Conservation (phyloP, 2,797 vertebrate genomes). For the Huso huso region DNA sequence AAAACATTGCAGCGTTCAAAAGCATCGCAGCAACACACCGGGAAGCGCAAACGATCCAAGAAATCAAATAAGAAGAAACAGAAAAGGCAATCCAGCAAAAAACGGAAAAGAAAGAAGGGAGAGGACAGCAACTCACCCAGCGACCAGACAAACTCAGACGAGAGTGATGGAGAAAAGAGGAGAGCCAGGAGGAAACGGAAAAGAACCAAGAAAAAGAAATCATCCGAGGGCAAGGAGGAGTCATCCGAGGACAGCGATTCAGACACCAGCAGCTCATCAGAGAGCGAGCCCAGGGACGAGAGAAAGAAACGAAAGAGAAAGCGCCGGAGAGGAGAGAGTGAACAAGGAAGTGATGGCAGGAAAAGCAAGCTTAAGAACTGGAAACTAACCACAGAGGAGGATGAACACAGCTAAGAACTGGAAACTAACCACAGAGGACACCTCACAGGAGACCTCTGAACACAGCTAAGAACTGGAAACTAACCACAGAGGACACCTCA, state of each 20-base stretch:
- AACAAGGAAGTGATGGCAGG: too few relatives aligned
- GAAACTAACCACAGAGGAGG: too few relatives aligned
- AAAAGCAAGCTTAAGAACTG: slow-evolving; percentile 8
- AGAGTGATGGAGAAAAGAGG: slow-evolving; percentile 49
- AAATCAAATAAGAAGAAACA: slow-evolving; percentile 85
- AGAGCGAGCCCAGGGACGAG: slow-evolving; percentile 18
- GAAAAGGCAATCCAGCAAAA: slow-evolving; percentile 75
- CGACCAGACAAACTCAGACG: slow-evolving; percentile 52
- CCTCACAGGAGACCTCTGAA: too few relatives aligned
- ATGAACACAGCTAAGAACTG: too few relatives aligned
- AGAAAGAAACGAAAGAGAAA: slow-evolving; percentile 23
- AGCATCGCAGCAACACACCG: slow-evolving; percentile 46
- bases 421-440: too few relatives aligned
- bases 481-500: too few relatives aligned
- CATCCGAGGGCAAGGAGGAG: slow-evolving; percentile 57
- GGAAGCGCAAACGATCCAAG: slow-evolving; percentile 71
- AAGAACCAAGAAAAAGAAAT: slow-evolving; percentile 54
- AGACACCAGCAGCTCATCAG: slow-evolving; percentile 33
- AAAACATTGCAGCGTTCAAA: slow-evolving; percentile 54
- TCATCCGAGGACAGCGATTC: slow-evolving; percentile 48
- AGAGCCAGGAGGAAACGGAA: slow-evolving; percentile 43
- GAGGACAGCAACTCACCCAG: slow-evolving; percentile 49
- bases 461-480: too few relatives aligned
- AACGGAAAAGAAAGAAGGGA: slow-evolving; percentile 64
- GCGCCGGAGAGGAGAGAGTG: too few relatives aligned